Base-by-base conservation (phyloP, 2,113 vertebrate genomes). In the Carettochelys insculpta region DNA sequence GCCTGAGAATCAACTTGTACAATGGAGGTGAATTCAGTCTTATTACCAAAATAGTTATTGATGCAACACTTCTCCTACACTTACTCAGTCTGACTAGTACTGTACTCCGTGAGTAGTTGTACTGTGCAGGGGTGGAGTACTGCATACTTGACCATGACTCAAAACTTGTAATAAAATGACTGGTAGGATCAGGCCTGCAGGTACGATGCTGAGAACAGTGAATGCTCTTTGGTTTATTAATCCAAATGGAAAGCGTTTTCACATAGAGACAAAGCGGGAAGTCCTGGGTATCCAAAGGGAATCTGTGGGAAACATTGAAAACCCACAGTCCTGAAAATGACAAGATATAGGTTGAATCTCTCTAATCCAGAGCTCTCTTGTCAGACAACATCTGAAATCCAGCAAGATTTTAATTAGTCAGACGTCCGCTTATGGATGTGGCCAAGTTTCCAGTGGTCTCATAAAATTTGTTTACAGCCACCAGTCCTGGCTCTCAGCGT, bases 221-320 rank as follows among this genome's bases (percentile, higher is more conserved):
- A n/a, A 25, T 79, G n/a, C 25, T 79, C 4, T 53, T 41, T 79
- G n/a, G 10, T 54, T 87, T 53, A 56, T 80, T 80, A 34, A 0
- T 75, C 68, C 50, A 80, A 93, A 82, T 17, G 76, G 73, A 47
- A 19, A 0, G 0, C 8, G 19, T 79, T 78, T 53, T 82, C 41
- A 61, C 0, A 1, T 5, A 80, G 77, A 45, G 58, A 1, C 0
- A 0, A n/a, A 71, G 52, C 54, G 78, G 89, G 38, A 48, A 84
- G 47, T 65, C 11, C 14, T 0, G 2, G 50, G 22, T 80, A 68
- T n/a, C 68, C 65, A 76, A 73, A 90, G 65, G 1, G 1, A 52
- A 77, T 22, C 79, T 4, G 38, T 73, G 61, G 50, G 20, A 43
- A 92, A 53, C 29, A 24, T 53, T 81, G 80, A 48, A 85, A 90